Evolutionary conservation across 1,140 invertebrate genomes (phyloP).

Genomic region (Diuraphis noxia): DNA sequence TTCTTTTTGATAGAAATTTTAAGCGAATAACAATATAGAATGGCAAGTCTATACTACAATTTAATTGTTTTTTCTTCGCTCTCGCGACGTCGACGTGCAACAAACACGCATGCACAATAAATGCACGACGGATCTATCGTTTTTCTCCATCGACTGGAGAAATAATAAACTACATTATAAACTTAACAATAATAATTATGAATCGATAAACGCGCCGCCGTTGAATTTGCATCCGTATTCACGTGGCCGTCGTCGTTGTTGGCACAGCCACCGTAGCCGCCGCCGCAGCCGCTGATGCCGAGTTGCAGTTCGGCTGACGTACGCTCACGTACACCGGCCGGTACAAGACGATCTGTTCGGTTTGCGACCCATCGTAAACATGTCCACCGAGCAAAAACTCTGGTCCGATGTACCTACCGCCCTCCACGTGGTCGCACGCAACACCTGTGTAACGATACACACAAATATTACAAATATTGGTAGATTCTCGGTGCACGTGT

Average conservation of each 20-base stretch:
- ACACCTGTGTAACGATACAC: constrained; percentile 64
- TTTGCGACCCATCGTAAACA: constrained; percentile 75
- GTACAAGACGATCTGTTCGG: constrained; percentile 68
- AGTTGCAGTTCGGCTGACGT: constrained; percentile 37
- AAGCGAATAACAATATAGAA: too few species aligned
- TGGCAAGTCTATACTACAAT: too few species aligned
- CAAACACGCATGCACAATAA: background rate
- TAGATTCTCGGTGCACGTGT: background rate
- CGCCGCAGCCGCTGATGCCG: background rate
- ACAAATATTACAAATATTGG: background rate
- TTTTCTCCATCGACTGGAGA: background rate
- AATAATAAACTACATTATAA: background rate
- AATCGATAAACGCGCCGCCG: background rate
- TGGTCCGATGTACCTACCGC: constrained; percentile 79
- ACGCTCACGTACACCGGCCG: constrained; percentile 71
- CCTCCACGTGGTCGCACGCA: constrained; percentile 74
- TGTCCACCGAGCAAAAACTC: constrained; percentile 77
- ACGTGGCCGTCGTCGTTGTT: background rate
- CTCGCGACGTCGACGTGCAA: too few species aligned
- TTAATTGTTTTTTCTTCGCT: too few species aligned
- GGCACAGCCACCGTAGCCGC: background rate
- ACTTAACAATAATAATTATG: background rate
- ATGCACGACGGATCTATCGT: too few species aligned
- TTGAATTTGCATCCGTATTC: background rate
- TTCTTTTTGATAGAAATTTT: too few species aligned